phyloP scores from a whole-genome alignment of 2,113 vertebrate species.

The Nyctereutes procyonoides region DNA sequence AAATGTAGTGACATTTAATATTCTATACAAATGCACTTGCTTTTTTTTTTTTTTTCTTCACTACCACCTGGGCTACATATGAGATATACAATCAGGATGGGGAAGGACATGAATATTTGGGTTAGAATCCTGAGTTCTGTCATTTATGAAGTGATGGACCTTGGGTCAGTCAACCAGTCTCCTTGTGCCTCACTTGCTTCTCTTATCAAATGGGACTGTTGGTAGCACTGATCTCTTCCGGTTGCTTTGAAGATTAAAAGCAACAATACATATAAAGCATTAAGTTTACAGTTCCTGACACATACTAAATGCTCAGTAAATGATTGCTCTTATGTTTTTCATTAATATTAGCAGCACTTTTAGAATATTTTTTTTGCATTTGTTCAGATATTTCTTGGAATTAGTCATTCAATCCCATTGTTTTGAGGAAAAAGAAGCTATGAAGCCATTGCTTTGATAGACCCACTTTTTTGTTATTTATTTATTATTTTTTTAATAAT shows the following conservation, averaged over 20 bases:
- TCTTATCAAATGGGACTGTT: background rate
- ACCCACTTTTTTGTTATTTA: background rate
- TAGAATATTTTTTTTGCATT: background rate
- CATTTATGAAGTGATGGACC: background rate
- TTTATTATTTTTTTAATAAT: too few species aligned
- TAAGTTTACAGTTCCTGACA: background rate
- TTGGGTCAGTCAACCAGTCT: background rate
- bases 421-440: slow-evolving; percentile 6
- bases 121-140: background rate
- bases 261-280: background rate
- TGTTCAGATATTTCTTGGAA: background rate
- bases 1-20: background rate
- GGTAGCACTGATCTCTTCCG: background rate
- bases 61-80: fast-evolving
- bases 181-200: background rate
- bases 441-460: background rate
- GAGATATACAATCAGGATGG: background rate
- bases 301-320: background rate
- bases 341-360: background rate
- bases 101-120: background rate
- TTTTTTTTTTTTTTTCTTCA: background rate
- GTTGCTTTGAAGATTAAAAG: background rate
- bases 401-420: background rate
- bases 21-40: background rate
- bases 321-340: background rate